Percentiles rank a stretch among this genome's conserved stretches.
phyloP scores from a whole-genome alignment of 2,113 vertebrate genomes.

The Leptodactylus fuscus region DNA sequence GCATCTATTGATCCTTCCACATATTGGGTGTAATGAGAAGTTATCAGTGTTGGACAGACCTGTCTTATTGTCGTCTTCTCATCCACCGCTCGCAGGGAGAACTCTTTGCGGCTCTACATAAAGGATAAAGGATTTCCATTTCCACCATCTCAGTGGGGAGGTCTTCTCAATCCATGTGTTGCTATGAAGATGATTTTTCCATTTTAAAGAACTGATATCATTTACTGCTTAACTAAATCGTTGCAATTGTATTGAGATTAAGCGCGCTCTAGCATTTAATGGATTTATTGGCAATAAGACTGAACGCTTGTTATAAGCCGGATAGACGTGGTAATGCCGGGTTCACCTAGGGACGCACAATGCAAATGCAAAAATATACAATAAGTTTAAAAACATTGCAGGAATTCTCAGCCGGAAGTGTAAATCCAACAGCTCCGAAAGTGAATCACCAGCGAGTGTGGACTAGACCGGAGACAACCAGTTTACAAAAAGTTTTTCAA shows the following conservation, averaged over 20 bases:
- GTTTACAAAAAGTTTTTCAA: too few species aligned
- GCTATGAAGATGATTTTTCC: constrained; percentile 10
- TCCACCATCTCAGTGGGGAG: not conserved
- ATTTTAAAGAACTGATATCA: not conserved
- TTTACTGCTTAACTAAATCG: not conserved
- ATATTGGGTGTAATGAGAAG: not conserved
- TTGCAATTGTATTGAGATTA: not conserved
- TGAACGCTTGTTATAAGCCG: not conserved
- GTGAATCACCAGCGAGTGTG: too few species aligned
- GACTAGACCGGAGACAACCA: too few species aligned
- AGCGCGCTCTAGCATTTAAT: not conserved
- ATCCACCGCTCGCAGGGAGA: not conserved
- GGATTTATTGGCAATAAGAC: not conserved
- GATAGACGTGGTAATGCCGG: not conserved
- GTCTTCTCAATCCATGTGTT: not conserved
- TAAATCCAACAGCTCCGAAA: too few species aligned
- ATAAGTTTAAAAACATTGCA: too few species aligned
- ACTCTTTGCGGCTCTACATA: not conserved
- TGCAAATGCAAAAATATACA: not conserved
- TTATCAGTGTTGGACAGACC: constrained; percentile 33
- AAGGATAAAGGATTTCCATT: constrained; percentile 26
- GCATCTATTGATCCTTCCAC: constrained; percentile 18
- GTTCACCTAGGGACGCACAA: not conserved
- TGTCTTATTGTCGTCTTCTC: not conserved
- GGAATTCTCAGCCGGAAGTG: too few species aligned